Base-by-base conservation (phyloP, 2,797 vertebrate genomes). In the Hydrocynus forskahlii region DNA sequence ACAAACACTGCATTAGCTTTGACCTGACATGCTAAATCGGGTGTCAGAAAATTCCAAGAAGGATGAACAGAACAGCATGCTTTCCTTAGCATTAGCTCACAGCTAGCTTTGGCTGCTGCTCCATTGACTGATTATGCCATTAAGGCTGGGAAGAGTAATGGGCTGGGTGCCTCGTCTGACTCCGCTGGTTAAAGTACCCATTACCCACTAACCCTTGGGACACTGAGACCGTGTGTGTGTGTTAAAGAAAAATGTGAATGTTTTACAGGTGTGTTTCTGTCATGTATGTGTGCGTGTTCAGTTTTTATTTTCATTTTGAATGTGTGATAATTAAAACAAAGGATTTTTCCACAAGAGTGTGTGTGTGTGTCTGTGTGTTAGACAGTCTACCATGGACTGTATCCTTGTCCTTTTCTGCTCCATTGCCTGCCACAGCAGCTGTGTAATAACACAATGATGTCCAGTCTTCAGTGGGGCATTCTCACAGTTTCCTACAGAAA, bases 131-230 rank as follows among this genome's bases (percentile, higher is more conserved):
- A 85, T 85, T 50, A 38, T 72, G 62, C 80, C 77, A 85, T 82
- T 85, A 82, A 60, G 82, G 57, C 40, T 21, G 19, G 54, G 81
- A 81, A 81, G 84, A 78, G 81, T 83, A 81, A 85, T 85, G 79
- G 75, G 75, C 64, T 76, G 2, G 21, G 12, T 72, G 66, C 59
- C 79, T 64, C 21, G 84, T 75, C 76, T 78, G 80, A 59, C 79
- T 79, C 48, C 43, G 80, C 66, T 76, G 84, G 63, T 64, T 82
- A 81, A 81, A 79, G 76, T 40, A 52, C 21, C 63, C 76, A 75
- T 81, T 78, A 78, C 50, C 9, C 7, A 35, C 62, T 19, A 23
- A 23, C 79, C 79, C 81, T 17, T 35, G 62, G 75, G 81, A 81
- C 29, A 59, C 48, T 29, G 52, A 17, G 62, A 77, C 64, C 72